These are phyloP conservation scores for Callosobruchus maculatus DNA, from an alignment of 2,888 invertebrate genomes.

Conservation along the genomic window DNA sequence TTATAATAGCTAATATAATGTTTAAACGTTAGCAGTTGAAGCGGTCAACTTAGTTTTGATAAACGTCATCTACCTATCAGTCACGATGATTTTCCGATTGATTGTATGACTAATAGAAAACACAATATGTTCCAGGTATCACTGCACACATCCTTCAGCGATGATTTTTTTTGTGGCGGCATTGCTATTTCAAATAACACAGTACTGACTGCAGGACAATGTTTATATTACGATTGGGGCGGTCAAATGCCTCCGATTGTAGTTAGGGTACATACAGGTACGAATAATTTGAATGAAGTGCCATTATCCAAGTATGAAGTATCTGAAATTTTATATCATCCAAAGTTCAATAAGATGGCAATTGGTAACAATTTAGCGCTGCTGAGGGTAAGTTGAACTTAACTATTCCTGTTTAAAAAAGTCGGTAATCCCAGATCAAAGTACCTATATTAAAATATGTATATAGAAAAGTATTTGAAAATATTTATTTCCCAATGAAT, in stretches of 20 bases:
- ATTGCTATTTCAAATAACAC: slow-evolving; percentile 11
- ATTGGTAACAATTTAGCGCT: slow-evolving; percentile 18
- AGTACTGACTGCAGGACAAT: slow-evolving; percentile 18
- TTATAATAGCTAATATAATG: too few relatives aligned
- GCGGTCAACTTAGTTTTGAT: too few relatives aligned
- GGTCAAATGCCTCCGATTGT: slow-evolving; percentile 19
- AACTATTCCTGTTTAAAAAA: too few relatives aligned
- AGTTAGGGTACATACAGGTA: slow-evolving; percentile 15
- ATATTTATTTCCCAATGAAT: neutral
- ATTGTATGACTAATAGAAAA: neutral
- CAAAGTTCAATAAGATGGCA: slow-evolving; percentile 10
- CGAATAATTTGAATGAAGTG: slow-evolving; percentile 6
- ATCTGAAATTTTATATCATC: slow-evolving; percentile 14
- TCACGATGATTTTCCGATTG: too few relatives aligned
- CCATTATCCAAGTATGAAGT: slow-evolving; percentile 8
- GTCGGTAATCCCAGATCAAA: too few relatives aligned
- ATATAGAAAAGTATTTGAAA: too few relatives aligned
- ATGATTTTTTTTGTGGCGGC: slow-evolving; percentile 18
- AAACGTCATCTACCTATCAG: too few relatives aligned
- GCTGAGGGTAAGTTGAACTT: slow-evolving; percentile 6
- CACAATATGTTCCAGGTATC: slow-evolving; percentile 15
- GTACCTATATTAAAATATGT: too few relatives aligned
- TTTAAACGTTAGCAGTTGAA: too few relatives aligned
- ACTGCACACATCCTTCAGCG: slow-evolving; percentile 13
- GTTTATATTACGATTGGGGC: slow-evolving; percentile 21